Percentiles rank a stretch among this genome's conserved stretches.
Evolutionary conservation across 2,113 vertebrate genomes (phyloP).

Genomic region (Peucedramus taeniatus): DNA sequence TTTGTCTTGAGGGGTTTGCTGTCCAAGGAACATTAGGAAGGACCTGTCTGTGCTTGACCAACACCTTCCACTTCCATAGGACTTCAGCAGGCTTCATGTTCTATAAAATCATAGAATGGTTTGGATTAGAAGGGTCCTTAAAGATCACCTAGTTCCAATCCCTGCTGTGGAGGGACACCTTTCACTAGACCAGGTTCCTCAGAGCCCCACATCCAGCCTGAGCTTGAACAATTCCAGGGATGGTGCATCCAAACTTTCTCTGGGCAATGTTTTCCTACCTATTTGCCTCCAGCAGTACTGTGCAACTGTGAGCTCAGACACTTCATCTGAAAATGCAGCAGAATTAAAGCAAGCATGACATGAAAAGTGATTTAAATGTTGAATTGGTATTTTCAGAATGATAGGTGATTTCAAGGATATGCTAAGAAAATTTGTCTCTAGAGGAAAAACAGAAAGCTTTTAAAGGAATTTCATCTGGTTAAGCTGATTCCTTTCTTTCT

Average conservation of each 20-base stretch:
- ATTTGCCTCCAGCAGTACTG: neutral
- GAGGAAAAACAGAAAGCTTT: neutral
- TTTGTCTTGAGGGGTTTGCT: neutral
- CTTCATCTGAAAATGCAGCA: neutral
- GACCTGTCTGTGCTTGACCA: neutral
- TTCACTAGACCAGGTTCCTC: neutral
- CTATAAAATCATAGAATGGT: neutral
- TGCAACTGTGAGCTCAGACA: neutral
- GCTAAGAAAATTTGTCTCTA: neutral
- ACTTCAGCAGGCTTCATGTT: neutral
- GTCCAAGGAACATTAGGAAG: neutral
- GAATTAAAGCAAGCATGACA: neutral
- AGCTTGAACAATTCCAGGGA: neutral
- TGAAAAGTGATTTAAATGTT: neutral
- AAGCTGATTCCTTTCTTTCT: neutral
- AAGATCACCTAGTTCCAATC: rapidly evolving
- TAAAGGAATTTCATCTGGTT: neutral
- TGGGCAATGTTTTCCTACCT: neutral
- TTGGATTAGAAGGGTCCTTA: neutral
- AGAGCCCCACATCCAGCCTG: neutral
- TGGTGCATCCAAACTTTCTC: neutral
- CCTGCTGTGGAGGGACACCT: neutral
- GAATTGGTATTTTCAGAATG: neutral
- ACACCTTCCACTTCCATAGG: neutral
- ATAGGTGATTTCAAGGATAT: neutral